phyloP scores from a whole-genome alignment of 2,888 invertebrate species.

The Clepsis dumicolana region DNA sequence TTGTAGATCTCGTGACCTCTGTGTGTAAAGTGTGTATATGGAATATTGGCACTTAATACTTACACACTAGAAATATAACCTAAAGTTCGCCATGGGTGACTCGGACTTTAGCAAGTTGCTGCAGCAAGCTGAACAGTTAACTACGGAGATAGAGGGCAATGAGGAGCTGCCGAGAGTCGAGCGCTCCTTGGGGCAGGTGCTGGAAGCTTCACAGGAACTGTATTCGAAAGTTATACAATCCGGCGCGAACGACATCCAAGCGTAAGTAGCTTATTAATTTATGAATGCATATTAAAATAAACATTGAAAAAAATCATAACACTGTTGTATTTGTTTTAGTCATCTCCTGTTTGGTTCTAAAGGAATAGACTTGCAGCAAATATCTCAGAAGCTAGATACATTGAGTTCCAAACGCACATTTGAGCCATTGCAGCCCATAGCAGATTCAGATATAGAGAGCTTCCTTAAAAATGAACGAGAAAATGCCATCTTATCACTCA shows the following conservation, averaged over 20 bases:
- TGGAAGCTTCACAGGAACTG: slow-evolving; percentile 95
- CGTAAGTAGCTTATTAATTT: slow-evolving; percentile 87
- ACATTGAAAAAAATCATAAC: not conserved
- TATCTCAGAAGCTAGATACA: slow-evolving; percentile 95
- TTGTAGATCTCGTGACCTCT: not conserved
- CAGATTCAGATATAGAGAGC: slow-evolving; percentile 96
- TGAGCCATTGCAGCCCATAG: slow-evolving; percentile 95
- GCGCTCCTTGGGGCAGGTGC: slow-evolving; percentile 95
- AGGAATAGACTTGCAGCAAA: slow-evolving; percentile 97
- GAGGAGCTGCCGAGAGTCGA: slow-evolving; percentile 95
- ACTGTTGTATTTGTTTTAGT: slow-evolving; percentile 78
- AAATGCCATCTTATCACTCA: slow-evolving; percentile 95
- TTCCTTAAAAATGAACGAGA: slow-evolving; percentile 97
- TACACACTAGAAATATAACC: slow-evolving; percentile 68
- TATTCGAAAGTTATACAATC: slow-evolving; percentile 95
- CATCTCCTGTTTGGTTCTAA: slow-evolving; percentile 96
- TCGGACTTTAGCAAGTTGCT: slow-evolving; percentile 94
- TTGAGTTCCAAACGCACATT: slow-evolving; percentile 95
- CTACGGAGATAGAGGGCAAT: slow-evolving; percentile 94
- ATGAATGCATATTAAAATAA: not conserved
- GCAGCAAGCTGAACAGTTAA: slow-evolving; percentile 96
- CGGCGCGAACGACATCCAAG: slow-evolving; percentile 96
- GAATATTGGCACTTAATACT: no score
- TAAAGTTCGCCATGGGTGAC: slow-evolving; percentile 71
- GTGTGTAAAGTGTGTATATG: not conserved